A percentile compares a stretch with the other conserved stretches of the same genome.
Evolutionary conservation across 2,888 invertebrate species (phyloP).

Genomic region (Epinotia ramella): DNA sequence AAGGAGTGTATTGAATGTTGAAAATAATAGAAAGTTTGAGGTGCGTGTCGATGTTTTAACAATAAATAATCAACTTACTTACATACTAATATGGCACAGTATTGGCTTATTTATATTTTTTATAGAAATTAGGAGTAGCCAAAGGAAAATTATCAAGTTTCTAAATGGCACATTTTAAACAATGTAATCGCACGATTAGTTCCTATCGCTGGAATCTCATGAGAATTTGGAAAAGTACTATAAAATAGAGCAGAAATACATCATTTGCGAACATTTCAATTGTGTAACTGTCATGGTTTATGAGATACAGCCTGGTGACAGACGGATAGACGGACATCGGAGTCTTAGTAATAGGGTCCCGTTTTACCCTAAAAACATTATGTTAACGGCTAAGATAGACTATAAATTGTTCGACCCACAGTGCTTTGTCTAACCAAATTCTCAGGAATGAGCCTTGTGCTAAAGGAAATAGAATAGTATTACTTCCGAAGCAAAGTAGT

Average conservation of each 20-base stretch:
- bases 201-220: not conserved
- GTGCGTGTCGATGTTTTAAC: not conserved
- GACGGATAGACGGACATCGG: too few species aligned
- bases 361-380: too few species aligned
- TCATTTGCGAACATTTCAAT: too few species aligned
- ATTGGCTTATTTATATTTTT: conserved; percentile 3
- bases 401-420: not conserved
- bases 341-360: too few species aligned
- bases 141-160: not conserved
- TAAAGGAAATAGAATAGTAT: not conserved
- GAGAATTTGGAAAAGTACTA: conserved; percentile 1
- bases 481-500: not conserved
- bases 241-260: too few species aligned
- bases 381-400: not conserved
- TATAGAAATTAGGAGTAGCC: not conserved
- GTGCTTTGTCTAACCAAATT: not conserved
- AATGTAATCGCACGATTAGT: too few species aligned
- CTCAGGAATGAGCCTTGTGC: too few species aligned
- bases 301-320: too few species aligned
- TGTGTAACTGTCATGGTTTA: too few species aligned
- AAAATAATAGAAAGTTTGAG: conserved; percentile 19
- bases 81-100: conserved; percentile 3
- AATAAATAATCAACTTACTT: conserved; percentile 9
- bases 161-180: not conserved
- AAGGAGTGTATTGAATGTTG: conserved; percentile 33